phyloP scores from a whole-genome alignment of 1,140 invertebrate genomes.

The Drosophila sp. region DNA sequence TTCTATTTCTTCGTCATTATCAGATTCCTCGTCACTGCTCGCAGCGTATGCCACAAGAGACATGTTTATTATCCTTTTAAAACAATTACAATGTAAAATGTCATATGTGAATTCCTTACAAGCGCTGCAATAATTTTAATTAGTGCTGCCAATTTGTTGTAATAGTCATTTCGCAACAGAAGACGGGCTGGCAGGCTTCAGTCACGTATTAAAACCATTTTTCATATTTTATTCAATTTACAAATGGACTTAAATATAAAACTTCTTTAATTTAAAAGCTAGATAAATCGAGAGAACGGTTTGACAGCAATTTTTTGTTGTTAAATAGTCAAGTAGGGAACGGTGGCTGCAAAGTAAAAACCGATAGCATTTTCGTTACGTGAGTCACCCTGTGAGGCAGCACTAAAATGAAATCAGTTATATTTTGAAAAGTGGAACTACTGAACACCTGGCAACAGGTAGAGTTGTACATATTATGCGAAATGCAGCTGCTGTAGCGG shows the following conservation, averaged over 20 bases:
- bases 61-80: conserved; percentile 46
- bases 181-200: no score
- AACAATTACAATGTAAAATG: background rate
- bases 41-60: conserved; percentile 82
- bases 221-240: no score
- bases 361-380: conserved; percentile 18
- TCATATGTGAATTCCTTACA: background rate
- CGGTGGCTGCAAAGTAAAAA: background rate
- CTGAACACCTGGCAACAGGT: conserved; percentile 25
- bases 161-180: no score
- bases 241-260: no score
- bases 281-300: no score
- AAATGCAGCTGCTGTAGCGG: conserved; percentile 4
- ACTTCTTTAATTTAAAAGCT: no score
- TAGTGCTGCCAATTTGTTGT: no score
- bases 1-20: conserved; percentile 58
- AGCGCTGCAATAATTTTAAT: conserved; percentile 6
- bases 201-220: no score
- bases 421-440: conserved; percentile 13
- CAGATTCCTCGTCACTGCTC: conserved; percentile 77
- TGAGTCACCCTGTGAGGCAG: conserved; percentile 43
- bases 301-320: no score
- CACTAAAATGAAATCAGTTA: conserved; percentile 3
- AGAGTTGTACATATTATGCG: conserved; percentile 3
- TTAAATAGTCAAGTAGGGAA: no score